Conservation (phyloP, 1,140 invertebrate genomes). For the Bathynomus jamesi region DNA sequence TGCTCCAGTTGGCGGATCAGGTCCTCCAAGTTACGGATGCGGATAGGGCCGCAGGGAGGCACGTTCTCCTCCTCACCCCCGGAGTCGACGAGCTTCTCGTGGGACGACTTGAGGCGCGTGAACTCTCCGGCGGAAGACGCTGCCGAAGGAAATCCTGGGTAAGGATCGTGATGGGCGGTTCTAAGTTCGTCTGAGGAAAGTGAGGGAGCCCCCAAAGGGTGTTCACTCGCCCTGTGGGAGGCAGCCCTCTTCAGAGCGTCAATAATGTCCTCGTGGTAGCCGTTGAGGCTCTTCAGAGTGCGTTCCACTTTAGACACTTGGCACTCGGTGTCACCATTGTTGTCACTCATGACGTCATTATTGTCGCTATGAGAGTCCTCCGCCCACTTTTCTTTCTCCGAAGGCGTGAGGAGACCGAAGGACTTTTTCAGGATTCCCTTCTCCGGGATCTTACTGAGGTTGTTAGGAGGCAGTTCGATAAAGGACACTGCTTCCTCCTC, state of each 20-base stretch:
- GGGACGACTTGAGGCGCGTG: slow-evolving; percentile 39
- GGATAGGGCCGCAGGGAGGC: slow-evolving; percentile 44
- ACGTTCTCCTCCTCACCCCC: slow-evolving; percentile 40
- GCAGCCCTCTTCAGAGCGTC: slow-evolving; percentile 75
- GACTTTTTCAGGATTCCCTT: slow-evolving; percentile 84
- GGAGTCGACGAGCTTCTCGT: slow-evolving; percentile 34
- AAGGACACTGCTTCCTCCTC: slow-evolving; percentile 71
- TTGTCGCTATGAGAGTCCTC: slow-evolving; percentile 66
- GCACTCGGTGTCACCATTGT: slow-evolving; percentile 44
- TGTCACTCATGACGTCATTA: slow-evolving; percentile 56
- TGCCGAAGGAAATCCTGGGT: slow-evolving; percentile 21
- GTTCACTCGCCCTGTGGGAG: slow-evolving; percentile 46
- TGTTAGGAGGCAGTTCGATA: slow-evolving; percentile 68
- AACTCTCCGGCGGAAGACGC: slow-evolving; percentile 17
- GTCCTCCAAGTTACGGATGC: slow-evolving; percentile 83
- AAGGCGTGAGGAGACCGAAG: slow-evolving; percentile 57
- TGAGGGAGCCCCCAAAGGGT: slow-evolving; percentile 14
- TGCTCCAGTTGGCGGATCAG: slow-evolving; percentile 82
- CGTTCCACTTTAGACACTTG: slow-evolving; percentile 60
- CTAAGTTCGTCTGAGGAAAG: slow-evolving; percentile 38
- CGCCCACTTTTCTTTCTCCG: slow-evolving; percentile 50
- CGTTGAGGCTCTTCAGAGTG: slow-evolving; percentile 75
- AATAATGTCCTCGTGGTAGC: slow-evolving; percentile 85
- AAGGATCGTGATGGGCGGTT: slow-evolving; percentile 38
- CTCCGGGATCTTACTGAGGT: slow-evolving; percentile 66